phyloP scores from a whole-genome alignment of 2,888 invertebrate species.

The Melanostoma mellinum region DNA sequence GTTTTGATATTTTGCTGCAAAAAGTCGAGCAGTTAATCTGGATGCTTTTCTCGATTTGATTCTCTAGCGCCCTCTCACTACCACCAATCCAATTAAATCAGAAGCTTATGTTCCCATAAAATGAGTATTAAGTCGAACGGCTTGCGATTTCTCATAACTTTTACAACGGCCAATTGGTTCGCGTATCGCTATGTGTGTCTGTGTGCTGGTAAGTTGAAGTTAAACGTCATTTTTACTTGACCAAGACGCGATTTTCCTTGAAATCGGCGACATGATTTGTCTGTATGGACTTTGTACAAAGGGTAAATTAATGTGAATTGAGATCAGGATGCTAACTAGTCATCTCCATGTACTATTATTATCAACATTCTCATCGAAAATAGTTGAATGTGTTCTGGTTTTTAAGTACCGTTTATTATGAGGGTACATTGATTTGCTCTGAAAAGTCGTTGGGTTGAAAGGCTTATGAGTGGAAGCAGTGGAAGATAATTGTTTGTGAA shows the following conservation, averaged over 20 bases:
- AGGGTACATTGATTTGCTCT: slow-evolving; percentile 41
- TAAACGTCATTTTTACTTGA: slow-evolving; percentile 50
- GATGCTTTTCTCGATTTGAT: slow-evolving; percentile 53
- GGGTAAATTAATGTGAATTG: slow-evolving; percentile 54
- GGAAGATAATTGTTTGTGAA: slow-evolving; percentile 25
- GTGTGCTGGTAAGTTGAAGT: slow-evolving; percentile 22
- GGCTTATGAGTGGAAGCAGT: not conserved
- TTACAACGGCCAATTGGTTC: slow-evolving; percentile 27
- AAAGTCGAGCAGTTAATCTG: slow-evolving; percentile 71
- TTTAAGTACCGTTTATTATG: slow-evolving; percentile 69
- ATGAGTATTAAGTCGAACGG: slow-evolving; percentile 63
- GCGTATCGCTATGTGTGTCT: slow-evolving; percentile 23
- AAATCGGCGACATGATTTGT: slow-evolving; percentile 62
- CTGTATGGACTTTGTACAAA: slow-evolving; percentile 42
- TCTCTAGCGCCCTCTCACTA: slow-evolving; percentile 65
- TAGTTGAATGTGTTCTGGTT: slow-evolving; percentile 66
- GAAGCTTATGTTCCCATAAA: slow-evolving; percentile 73
- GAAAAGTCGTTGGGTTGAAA: slow-evolving; percentile 24
- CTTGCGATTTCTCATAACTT: slow-evolving; percentile 66
- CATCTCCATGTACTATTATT: slow-evolving; percentile 60
- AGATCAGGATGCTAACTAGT: slow-evolving; percentile 70
- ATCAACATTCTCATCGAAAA: slow-evolving; percentile 58
- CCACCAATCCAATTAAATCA: slow-evolving; percentile 67
- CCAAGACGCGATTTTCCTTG: slow-evolving; percentile 31
- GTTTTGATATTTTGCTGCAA: slow-evolving; percentile 57